These are phyloP conservation scores for Caenorhabditis wallacei DNA, from an alignment of 2,888 invertebrate species.

Conservation along the genomic window DNA sequence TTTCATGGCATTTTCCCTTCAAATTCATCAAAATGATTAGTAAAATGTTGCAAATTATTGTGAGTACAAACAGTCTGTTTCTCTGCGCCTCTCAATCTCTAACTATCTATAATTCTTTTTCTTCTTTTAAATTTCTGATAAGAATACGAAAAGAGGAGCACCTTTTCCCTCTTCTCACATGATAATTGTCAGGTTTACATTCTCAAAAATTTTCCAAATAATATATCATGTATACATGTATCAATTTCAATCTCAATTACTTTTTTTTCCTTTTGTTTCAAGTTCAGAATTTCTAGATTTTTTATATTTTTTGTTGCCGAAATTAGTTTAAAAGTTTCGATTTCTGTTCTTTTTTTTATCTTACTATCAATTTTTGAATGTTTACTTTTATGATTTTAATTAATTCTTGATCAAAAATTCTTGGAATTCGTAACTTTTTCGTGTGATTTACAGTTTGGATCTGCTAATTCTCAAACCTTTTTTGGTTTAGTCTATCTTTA, in stretches of 20 bases:
- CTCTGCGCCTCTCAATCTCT: neutral
- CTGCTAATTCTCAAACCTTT: too few relatives aligned
- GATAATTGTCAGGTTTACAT: constrained; percentile 41
- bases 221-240: neutral
- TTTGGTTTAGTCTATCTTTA: too few relatives aligned
- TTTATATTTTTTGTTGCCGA: too few relatives aligned
- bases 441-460: too few relatives aligned
- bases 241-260: neutral
- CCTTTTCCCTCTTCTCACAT: constrained; percentile 32
- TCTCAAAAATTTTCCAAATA: neutral
- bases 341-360: neutral
- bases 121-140: constrained; percentile 31
- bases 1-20: too few relatives aligned
- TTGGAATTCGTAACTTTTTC: too few relatives aligned
- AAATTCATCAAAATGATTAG: constrained; percentile 1
- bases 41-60: constrained; percentile 33
- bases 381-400: too few relatives aligned
- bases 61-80: constrained; percentile 2
- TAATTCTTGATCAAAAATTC: too few relatives aligned
- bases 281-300: too few relatives aligned
- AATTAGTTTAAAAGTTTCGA: too few relatives aligned
- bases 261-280: neutral
- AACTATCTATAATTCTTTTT: neutral
- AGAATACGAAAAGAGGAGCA: constrained; percentile 22
- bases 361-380: neutral